Evolutionary conservation across 2,113 vertebrate species (phyloP), one percentile per base, ranked within the genome.

Genomic region (Dipodomys merriami): DNA sequence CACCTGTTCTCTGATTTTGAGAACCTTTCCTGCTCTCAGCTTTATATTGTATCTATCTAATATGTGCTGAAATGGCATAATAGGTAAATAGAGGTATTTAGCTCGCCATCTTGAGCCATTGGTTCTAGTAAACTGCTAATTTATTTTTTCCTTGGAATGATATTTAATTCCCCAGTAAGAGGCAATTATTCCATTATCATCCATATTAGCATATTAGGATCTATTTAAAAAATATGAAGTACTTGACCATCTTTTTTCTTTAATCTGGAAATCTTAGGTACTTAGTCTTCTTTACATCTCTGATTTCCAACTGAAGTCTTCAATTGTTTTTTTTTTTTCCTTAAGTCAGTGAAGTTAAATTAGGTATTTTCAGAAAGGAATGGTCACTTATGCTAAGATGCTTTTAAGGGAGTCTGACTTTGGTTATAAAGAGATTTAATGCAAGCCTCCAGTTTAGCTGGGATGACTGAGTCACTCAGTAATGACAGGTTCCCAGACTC

Each of bases 401-500:
- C 79, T 91, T 85, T 86, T 90, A 91, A 97, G 90, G 35, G 44
- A 93, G 72, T n/a, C 80, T 90, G 69, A 78, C 23, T 97, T 96
- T 46, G 88, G 67, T 91, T 95, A 95, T 93, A 94, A 8, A 96
- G 93, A 95, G 83, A 86, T 86, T 95, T 92, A 94, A 72, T 94
- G 94, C 80, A 91, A 94, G 84, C 80, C 95, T 97, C 95, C 79
- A 90, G 90, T 97, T 96, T 96, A 96, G 87, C 95, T 79, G n/a
- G 72, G 80, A 94, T 93, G 67, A 90, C 93, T 97, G 96, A 96
- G 95, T 97, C 96, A 97, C 30, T 88, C 96, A 94, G 39, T 97
- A 98, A 97, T 97, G 81, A 97, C 93, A 96, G 83, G 95, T 95
- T 93, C 83, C 86, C 64, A 94, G 90, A 95, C 93, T 88, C 4